phyloP scores from a whole-genome alignment of 2,113 vertebrate genomes.

The mouse (Mus musculus) region GRCm39 chr8:106356501-106357000 shows the following conservation, averaged over 20 bases:
- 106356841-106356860: not conserved
- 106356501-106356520: slow-evolving; percentile 39
- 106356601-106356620: not conserved
- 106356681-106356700: no score
- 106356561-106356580: not conserved
- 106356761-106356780: not conserved
- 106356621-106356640: not conserved
- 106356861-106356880: not conserved
- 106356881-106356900: not conserved
- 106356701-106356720: not conserved
- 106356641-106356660: no score
- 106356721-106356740: no score
- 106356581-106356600: slow-evolving; percentile 45
- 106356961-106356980: not conserved
- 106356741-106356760: no score
- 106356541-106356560: not conserved
- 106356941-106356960: not conserved
- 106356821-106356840: slow-evolving; percentile 47
- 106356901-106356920: not conserved
- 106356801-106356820: not conserved
- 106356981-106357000: slow-evolving; percentile 44
- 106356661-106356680: no score
- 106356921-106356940: not conserved
- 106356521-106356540: not conserved
- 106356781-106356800: no score